Conservation (phyloP, 2,797 vertebrate species). For the Acanthis flammea region DNA sequence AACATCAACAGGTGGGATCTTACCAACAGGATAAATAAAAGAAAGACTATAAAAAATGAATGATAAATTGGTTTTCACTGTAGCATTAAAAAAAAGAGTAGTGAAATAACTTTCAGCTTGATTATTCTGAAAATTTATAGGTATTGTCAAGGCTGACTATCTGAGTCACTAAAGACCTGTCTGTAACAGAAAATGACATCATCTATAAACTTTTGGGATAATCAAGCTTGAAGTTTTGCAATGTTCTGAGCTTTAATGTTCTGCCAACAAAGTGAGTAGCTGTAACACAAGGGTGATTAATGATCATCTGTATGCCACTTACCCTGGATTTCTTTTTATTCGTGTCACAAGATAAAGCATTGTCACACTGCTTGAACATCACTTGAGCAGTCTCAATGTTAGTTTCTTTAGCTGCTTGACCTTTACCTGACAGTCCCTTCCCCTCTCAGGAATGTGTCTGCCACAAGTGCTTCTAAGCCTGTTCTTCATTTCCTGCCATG, state of each 20-base stretch:
- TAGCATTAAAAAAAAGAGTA: not conserved
- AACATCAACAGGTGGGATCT: not conserved
- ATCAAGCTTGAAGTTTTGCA: not conserved
- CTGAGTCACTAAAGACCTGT: not conserved
- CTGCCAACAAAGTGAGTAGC: not conserved
- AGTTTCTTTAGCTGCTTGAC: not conserved
- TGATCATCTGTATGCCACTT: not conserved
- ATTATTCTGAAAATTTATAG: not conserved
- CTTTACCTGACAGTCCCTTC: not conserved
- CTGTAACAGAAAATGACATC: not conserved
- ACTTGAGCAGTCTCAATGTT: not conserved
- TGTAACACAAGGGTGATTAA: not conserved
- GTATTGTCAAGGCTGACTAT: not conserved
- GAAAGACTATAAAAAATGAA: not conserved
- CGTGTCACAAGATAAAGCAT: not conserved
- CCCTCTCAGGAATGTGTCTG: not conserved
- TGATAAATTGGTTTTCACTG: not conserved
- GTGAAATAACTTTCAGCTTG: not conserved
- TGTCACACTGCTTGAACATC: not conserved
- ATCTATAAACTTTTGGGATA: not conserved
- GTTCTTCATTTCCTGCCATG: not conserved
- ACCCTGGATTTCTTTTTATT: not conserved
- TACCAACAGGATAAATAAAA: not conserved
- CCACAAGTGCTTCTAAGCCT: not conserved
- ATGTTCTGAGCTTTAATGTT: not conserved